Evolutionary conservation across 2,113 vertebrate species (phyloP).

Genomic region (Pterocles orientalis): DNA sequence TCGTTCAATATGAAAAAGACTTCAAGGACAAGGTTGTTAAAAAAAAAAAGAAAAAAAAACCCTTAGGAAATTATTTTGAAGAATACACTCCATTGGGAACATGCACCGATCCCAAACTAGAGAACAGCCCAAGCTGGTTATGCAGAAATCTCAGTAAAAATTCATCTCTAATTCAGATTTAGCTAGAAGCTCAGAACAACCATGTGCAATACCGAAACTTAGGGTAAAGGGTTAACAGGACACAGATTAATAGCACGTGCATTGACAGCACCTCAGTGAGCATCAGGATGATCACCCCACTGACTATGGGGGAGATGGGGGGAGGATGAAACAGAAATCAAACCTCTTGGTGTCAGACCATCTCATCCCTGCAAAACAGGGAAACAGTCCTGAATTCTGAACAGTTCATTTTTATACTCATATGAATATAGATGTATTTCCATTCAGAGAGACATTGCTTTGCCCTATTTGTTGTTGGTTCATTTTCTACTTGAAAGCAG

Average conservation of each 20-base stretch:
- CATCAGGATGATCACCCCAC: background rate
- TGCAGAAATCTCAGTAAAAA: background rate
- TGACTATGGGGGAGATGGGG: background rate
- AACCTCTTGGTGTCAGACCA: background rate
- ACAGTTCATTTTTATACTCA: background rate
- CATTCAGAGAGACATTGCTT: background rate
- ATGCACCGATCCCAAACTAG: rapidly evolving
- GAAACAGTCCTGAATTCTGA: background rate
- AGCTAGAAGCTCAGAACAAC: background rate
- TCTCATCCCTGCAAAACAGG: background rate
- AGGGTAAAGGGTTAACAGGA: background rate
- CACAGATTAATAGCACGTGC: background rate
- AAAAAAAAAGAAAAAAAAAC: background rate
- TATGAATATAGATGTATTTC: background rate
- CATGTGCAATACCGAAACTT: background rate
- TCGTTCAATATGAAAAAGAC: background rate
- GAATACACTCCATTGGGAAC: background rate
- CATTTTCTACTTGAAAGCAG: background rate
- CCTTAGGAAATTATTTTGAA: background rate
- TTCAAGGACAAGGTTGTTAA: background rate
- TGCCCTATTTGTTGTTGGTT: background rate
- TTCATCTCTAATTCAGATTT: background rate
- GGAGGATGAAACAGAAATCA: background rate
- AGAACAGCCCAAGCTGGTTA: background rate
- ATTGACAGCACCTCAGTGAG: background rate